Conservation (phyloP, 2,888 invertebrate genomes). For the Chironomus tentans region DNA sequence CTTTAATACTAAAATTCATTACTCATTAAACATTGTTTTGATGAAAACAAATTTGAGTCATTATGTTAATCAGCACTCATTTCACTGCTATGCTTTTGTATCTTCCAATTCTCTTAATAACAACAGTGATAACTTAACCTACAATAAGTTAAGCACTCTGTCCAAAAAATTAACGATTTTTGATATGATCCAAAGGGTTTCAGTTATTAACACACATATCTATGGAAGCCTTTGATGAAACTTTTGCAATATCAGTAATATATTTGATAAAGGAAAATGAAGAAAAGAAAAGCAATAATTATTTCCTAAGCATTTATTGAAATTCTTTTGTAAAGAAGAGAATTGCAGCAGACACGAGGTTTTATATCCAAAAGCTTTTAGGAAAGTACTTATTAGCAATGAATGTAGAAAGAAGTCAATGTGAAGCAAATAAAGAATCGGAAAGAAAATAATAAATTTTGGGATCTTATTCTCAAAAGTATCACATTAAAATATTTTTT, state of each 20-base stretch:
- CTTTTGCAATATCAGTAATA: background rate
- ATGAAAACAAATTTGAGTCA: too few species aligned
- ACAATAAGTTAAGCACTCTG: too few species aligned
- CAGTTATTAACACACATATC: too few species aligned
- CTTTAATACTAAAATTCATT: too few species aligned
- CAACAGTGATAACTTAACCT: too few species aligned
- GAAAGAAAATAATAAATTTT: slow-evolving; percentile 11
- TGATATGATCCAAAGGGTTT: too few species aligned
- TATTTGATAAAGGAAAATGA: too few species aligned
- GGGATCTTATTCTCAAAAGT: slow-evolving; percentile 14
- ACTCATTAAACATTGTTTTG: too few species aligned
- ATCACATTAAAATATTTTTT: slow-evolving; percentile 22
- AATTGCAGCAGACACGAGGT: background rate
- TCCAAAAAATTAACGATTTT: too few species aligned
- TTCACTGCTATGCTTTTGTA: too few species aligned
- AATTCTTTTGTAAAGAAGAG: background rate
- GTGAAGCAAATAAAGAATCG: background rate
- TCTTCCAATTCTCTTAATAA: too few species aligned
- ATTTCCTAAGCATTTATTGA: background rate
- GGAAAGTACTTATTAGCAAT: background rate
- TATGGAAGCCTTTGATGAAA: background rate
- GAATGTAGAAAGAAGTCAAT: background rate
- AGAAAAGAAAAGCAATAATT: background rate
- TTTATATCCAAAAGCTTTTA: background rate
- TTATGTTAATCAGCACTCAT: too few species aligned